Percentiles rank a stretch among this genome's conserved stretches.
These are phyloP conservation scores for Homarus gammarus DNA, from an alignment of 2,888 invertebrate species.

Conservation along the genomic window DNA sequence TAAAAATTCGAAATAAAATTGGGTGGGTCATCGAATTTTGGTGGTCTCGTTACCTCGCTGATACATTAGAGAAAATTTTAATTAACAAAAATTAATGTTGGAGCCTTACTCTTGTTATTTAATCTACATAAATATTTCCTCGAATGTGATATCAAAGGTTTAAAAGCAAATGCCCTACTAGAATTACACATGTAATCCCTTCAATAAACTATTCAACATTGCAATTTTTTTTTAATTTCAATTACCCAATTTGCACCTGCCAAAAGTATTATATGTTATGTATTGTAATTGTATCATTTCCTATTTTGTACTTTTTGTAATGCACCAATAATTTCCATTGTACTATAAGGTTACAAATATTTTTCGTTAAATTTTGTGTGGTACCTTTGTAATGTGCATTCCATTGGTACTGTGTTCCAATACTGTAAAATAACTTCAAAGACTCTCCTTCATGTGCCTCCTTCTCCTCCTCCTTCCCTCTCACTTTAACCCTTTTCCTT, in stretches of 20 bases:
- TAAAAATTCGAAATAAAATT: background rate
- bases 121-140: conserved; percentile 3
- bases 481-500: background rate
- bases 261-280: too few species aligned
- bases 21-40: background rate
- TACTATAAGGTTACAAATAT: too few species aligned
- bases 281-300: too few species aligned
- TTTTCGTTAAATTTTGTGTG: too few species aligned
- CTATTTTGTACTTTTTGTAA: too few species aligned
- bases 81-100: conserved; percentile 5
- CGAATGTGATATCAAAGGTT: conserved; percentile 4
- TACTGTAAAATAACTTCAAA: too few species aligned
- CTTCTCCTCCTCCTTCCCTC: background rate
- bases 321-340: too few species aligned
- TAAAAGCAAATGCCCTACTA: background rate
- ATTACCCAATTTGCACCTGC: too few species aligned
- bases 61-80: background rate
- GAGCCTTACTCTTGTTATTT: background rate
- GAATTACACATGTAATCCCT: background rate
- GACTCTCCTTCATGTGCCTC: background rate
- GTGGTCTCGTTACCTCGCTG: background rate
- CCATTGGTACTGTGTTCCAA: too few species aligned
- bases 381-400: too few species aligned
- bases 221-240: too few species aligned
- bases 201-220: background rate